These are phyloP conservation scores for Synanthedon vespiformis DNA, from an alignment of 2,888 invertebrate genomes.

Conservation along the genomic window DNA sequence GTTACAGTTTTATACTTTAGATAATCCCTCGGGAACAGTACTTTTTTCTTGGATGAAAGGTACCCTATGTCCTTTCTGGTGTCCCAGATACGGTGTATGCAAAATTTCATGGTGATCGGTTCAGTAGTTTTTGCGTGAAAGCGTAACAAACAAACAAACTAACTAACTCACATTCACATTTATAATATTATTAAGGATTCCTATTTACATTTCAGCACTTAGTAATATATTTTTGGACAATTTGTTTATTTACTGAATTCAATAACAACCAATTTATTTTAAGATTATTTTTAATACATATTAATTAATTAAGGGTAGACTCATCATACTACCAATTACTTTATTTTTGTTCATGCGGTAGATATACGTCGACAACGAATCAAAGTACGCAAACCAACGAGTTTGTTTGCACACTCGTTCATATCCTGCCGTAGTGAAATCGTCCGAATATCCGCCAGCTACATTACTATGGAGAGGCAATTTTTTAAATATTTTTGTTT, in stretches of 20 bases:
- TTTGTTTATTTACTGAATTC: neutral
- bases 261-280: too few relatives aligned
- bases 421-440: constrained; percentile 41
- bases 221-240: neutral
- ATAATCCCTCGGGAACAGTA: too few relatives aligned
- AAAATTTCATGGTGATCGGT: too few relatives aligned
- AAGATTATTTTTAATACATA: neutral
- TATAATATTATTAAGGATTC: too few relatives aligned
- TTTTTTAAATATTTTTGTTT: too few relatives aligned
- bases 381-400: constrained; percentile 34
- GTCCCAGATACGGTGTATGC: too few relatives aligned
- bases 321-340: constrained; percentile 5
- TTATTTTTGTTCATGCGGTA: constrained; percentile 9
- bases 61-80: too few relatives aligned
- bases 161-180: too few relatives aligned
- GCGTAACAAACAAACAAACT: too few relatives aligned
- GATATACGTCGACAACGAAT: constrained; percentile 30
- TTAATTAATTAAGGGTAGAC: neutral
- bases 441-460: constrained; percentile 39
- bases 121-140: too few relatives aligned
- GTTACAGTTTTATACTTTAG: too few relatives aligned
- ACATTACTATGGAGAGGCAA: neutral
- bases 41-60: too few relatives aligned
- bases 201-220: neutral
- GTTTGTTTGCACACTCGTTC: constrained; percentile 62